Conservation (phyloP, 2,888 invertebrate species). For the Resseliella maxima region DNA sequence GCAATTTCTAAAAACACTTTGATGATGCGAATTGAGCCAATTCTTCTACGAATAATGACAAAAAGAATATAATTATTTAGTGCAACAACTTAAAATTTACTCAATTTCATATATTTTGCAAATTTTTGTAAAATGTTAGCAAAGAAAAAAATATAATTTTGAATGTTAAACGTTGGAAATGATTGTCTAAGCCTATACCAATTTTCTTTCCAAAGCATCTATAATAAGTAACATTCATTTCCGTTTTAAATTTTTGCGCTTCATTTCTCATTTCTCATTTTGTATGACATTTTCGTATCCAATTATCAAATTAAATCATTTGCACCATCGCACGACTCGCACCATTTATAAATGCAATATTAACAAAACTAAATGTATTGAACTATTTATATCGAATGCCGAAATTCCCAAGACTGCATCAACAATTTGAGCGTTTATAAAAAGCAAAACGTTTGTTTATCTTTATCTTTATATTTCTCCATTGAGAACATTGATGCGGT, state of each 20-base stretch:
- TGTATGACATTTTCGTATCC: neutral
- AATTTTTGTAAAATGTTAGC: too few species aligned
- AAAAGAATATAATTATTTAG: neutral
- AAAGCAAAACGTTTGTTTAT: slow-evolving; percentile 23
- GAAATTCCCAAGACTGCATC: slow-evolving; percentile 21
- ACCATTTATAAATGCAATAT: neutral
- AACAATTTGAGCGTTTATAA: slow-evolving; percentile 39
- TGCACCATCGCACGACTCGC: neutral
- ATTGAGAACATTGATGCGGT: neutral
- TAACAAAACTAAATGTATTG: neutral
- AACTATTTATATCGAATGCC: neutral
- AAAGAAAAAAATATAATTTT: neutral
- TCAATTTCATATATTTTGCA: neutral
- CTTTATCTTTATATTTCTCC: neutral
- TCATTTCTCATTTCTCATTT: neutral
- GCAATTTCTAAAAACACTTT: neutral
- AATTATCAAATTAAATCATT: slow-evolving; percentile 51
- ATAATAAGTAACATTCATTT: neutral
- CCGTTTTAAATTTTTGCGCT: neutral
- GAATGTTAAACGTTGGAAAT: too few species aligned
- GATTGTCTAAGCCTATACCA: too few species aligned
- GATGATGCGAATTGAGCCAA: neutral
- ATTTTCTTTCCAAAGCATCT: too few species aligned
- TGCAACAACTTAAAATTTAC: neutral
- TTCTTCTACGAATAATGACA: neutral